Percentiles rank a stretch among this genome's conserved stretches.
Conservation (phyloP, 2,797 vertebrate species). For the Tinamus major region DNA sequence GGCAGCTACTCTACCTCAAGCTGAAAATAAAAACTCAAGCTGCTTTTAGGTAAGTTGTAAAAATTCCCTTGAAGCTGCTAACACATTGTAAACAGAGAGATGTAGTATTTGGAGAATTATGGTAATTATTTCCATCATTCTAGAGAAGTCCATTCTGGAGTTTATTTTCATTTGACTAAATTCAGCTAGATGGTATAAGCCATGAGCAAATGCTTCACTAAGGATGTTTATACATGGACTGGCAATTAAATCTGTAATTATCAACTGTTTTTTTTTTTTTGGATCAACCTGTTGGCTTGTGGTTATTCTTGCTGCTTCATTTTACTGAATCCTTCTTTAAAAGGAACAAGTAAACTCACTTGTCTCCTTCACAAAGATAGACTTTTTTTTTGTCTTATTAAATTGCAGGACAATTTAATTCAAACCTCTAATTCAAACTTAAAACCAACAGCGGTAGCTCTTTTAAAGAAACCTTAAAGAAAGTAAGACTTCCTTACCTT, state of each 20-base stretch:
- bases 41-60: neutral
- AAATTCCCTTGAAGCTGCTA: neutral
- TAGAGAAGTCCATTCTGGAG: neutral
- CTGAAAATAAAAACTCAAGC: neutral
- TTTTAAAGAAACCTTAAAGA: neutral
- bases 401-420: neutral
- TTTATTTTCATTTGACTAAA: neutral
- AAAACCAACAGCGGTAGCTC: neutral
- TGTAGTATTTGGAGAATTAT: neutral
- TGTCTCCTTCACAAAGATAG: neutral
- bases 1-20: neutral
- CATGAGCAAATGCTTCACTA: neutral
- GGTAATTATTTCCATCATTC: neutral
- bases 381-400: neutral
- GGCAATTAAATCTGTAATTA: neutral
- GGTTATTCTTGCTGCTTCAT: neutral
- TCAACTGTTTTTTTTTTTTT: neutral
- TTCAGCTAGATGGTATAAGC: neutral
- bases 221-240: neutral
- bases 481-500: neutral
- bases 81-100: neutral
- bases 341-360: neutral
- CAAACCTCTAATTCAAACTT: neutral
- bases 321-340: neutral
- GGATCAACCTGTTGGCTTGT: neutral